Evolutionary conservation across 2,888 invertebrate genomes (phyloP).

Genomic region (Pterostichus niger): DNA sequence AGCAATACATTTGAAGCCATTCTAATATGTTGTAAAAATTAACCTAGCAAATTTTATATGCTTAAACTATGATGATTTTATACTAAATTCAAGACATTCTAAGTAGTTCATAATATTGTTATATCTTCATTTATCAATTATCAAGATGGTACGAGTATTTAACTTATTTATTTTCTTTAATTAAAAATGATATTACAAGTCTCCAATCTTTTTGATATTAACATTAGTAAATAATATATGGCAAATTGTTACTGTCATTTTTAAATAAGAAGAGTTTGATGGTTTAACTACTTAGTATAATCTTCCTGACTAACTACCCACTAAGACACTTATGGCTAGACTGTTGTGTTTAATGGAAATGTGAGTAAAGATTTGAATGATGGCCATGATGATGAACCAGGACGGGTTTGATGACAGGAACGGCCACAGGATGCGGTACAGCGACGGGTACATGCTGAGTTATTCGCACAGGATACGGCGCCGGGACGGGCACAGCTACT

Average conservation of each 20-base stretch:
- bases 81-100: not conserved
- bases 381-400: not conserved
- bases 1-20: not conserved
- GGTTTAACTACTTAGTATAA: not conserved
- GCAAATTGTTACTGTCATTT: too few species aligned
- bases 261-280: not conserved
- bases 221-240: too few species aligned
- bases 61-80: not conserved
- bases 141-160: too few species aligned
- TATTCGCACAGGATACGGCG: constrained; percentile 75
- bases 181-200: not conserved
- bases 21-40: not conserved
- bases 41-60: not conserved
- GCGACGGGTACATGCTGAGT: constrained; percentile 76
- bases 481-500: constrained; percentile 72
- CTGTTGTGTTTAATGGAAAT: constrained; percentile 1
- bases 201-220: not conserved
- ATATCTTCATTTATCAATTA: not conserved
- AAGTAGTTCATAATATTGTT: not conserved
- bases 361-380: not conserved
- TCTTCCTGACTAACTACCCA: not conserved
- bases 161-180: not conserved
- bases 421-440: constrained; percentile 76
- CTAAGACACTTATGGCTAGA: not conserved
- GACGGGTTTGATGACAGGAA: constrained; percentile 65